These are phyloP conservation scores for Abramis brama DNA, from an alignment of 2,113 vertebrate species.

Conservation along the genomic window DNA sequence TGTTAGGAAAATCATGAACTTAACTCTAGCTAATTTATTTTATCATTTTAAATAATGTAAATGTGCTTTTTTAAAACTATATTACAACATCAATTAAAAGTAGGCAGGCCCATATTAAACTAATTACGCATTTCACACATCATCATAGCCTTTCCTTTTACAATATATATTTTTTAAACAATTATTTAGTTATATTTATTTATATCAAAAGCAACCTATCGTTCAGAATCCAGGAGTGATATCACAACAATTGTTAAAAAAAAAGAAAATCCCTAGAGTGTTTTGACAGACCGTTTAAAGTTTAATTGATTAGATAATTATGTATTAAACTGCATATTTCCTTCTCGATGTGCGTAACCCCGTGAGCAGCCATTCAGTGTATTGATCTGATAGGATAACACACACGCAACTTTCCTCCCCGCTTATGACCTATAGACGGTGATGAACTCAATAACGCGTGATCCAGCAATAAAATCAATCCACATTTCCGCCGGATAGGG, in stretches of 20 bases:
- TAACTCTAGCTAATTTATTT: background rate
- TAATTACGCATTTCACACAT: background rate
- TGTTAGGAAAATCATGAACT: background rate
- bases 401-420: conserved; percentile 42
- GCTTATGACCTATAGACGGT: conserved; percentile 56
- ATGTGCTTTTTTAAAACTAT: background rate
- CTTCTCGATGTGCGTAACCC: background rate
- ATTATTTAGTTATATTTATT: background rate
- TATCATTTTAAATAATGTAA: background rate
- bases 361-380: conserved; percentile 25
- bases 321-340: conserved; percentile 38
- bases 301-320: conserved; percentile 15
- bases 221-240: background rate
- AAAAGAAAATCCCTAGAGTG: no score
- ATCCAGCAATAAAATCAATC: conserved; percentile 68
- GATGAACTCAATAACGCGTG: conserved; percentile 64
- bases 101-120: background rate
- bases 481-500: conserved; percentile 62
- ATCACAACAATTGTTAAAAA: background rate
- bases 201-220: background rate
- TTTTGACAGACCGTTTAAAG: conserved; percentile 15
- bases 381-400: conserved; percentile 43
- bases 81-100: background rate
- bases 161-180: background rate
- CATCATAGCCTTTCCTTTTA: background rate